Percentiles rank a stretch among this genome's conserved stretches.
phyloP scores from a whole-genome alignment of 1,140 invertebrate species.

The Cydia fagiglandana region DNA sequence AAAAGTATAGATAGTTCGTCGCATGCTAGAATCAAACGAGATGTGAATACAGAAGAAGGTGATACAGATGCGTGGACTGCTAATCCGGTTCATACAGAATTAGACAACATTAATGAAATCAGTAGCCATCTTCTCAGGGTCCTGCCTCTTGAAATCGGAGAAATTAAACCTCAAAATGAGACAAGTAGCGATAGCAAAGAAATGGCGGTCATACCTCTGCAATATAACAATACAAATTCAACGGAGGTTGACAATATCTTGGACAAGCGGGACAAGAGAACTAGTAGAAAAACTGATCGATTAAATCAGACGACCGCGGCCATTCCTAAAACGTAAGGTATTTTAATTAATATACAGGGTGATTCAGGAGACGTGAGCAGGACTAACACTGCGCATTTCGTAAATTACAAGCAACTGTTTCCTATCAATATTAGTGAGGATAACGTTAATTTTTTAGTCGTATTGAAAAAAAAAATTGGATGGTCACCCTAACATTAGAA shows the following conservation, averaged over 20 bases:
- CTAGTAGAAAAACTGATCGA: slow-evolving; percentile 77
- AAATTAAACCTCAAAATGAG: slow-evolving; percentile 41
- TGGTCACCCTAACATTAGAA: too few species aligned
- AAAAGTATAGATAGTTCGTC: slow-evolving; percentile 39
- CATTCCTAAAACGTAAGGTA: slow-evolving; percentile 75
- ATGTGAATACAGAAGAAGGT: slow-evolving; percentile 55
- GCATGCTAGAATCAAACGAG: slow-evolving; percentile 57
- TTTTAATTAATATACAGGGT: too few species aligned
- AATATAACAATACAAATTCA: slow-evolving; percentile 65
- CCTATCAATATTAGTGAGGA: too few species aligned
- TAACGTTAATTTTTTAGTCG: too few species aligned
- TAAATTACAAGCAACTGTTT: too few species aligned
- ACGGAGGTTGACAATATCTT: slow-evolving; percentile 63
- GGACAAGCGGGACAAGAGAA: slow-evolving; percentile 74
- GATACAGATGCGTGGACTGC: slow-evolving; percentile 52
- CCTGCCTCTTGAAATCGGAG: slow-evolving; percentile 53
- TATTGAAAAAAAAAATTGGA: too few species aligned
- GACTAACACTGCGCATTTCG: too few species aligned
- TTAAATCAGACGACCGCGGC: slow-evolving; percentile 77
- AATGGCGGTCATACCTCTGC: slow-evolving; percentile 60
- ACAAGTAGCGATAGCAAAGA: slow-evolving; percentile 47
- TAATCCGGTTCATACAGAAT: slow-evolving; percentile 43
- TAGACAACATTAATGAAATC: slow-evolving; percentile 50
- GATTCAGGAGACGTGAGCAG: too few species aligned
- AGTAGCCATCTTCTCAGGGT: slow-evolving; percentile 59